A percentile compares a stretch with the other conserved stretches of the same genome.
Evolutionary conservation across 1,140 invertebrate species (phyloP).

Genomic region (Leptoteleia sp.): DNA sequence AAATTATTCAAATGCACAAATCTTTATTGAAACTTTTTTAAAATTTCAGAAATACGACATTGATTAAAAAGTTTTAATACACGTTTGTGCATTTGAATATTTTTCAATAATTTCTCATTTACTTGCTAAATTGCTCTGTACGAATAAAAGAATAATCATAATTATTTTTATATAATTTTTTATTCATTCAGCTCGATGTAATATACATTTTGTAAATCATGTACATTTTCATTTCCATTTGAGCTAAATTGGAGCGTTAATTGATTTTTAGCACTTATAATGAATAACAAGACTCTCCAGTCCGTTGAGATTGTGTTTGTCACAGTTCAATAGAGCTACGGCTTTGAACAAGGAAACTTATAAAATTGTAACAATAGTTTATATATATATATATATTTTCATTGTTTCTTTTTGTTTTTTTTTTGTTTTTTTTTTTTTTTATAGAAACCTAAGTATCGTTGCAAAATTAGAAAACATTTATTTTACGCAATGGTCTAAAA

Average conservation of each 20-base stretch:
- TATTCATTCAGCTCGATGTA: constrained; percentile 23
- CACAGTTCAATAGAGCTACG: background rate
- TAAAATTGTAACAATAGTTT: constrained; percentile 21
- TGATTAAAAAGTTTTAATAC: too few relatives aligned
- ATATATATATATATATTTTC: background rate
- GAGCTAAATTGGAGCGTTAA: constrained; percentile 38
- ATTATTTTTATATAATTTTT: constrained; percentile 4
- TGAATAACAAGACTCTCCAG: too few relatives aligned
- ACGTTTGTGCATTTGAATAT: too few relatives aligned
- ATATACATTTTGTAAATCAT: constrained; percentile 28
- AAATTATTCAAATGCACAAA: too few relatives aligned
- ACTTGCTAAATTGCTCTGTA: too few relatives aligned
- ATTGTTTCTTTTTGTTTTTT: constrained; percentile 9
- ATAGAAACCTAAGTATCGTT: constrained; percentile 25
- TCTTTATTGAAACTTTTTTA: too few relatives aligned
- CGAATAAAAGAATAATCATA: too few relatives aligned
- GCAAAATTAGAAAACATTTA: constrained; percentile 28
- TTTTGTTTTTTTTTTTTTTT: background rate
- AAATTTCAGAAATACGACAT: too few relatives aligned
- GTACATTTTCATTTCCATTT: constrained; percentile 10
- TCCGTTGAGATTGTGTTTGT: too few relatives aligned
- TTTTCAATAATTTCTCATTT: too few relatives aligned
- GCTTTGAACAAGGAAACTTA: constrained; percentile 4
- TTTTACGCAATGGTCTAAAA: constrained; percentile 21
- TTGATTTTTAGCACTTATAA: too few relatives aligned